Conservation (phyloP, 2,888 invertebrate species). For the Torymus texanus region DNA sequence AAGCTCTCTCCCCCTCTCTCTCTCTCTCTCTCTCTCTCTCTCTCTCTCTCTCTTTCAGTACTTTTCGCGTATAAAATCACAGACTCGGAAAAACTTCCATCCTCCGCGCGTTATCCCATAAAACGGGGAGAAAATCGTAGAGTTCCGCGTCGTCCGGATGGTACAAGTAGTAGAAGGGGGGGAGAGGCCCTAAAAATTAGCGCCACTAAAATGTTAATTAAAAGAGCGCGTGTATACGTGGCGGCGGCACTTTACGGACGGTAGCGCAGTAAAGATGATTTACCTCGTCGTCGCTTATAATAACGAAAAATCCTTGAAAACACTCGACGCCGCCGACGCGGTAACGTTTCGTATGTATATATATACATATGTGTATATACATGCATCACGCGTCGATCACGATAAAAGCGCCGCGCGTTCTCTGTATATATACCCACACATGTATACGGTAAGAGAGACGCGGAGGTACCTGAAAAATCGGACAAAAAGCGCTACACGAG, state of each 20-base stretch:
- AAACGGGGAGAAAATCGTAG: conserved; percentile 1
- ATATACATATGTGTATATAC: background rate
- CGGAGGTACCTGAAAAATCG: conserved; percentile 17
- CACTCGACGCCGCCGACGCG: background rate
- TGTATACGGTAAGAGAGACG: no score
- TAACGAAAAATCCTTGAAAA: conserved; percentile 41
- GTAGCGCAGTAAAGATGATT: conserved; percentile 34
- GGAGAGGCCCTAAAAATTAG: conserved; percentile 11
- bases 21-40: no score
- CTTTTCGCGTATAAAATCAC: no score
- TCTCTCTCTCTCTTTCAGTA: no score
- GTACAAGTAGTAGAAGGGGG: background rate
- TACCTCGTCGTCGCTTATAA: conserved; percentile 35
- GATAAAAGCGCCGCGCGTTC: conserved; percentile 34
- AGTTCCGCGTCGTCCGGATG: background rate
- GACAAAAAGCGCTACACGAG: conserved; percentile 16
- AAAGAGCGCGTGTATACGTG: conserved; percentile 21
- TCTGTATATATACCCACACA: background rate
- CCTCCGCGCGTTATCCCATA: no score
- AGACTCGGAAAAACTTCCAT: no score
- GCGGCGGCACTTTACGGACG: background rate
- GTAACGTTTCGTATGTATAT: background rate
- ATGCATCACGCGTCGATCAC: conserved; percentile 36
- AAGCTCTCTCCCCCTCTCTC: no score
- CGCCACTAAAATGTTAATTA: conserved; percentile 39